These are phyloP conservation scores for Tanaodytes sp. DNA, from an alignment of 2,888 invertebrate species.

Conservation along the genomic window DNA sequence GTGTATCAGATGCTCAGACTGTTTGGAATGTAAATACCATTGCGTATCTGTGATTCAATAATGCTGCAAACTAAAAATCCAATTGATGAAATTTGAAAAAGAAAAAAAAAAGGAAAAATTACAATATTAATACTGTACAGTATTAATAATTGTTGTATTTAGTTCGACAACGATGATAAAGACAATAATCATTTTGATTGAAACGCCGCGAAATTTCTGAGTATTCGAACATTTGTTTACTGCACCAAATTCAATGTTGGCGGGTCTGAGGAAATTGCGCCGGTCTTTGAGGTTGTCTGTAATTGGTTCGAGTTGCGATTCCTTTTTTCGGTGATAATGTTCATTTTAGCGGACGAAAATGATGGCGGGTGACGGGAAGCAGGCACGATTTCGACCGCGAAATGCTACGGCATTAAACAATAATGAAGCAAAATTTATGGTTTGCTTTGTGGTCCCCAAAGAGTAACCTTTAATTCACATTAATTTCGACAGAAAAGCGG, in stretches of 20 bases:
- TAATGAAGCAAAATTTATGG: constrained; percentile 37
- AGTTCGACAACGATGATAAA: too few relatives aligned
- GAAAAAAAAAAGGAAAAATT: too few relatives aligned
- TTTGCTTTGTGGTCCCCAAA: constrained; percentile 16
- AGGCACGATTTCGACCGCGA: constrained; percentile 21
- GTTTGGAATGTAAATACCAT: too few relatives aligned
- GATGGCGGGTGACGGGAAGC: constrained; percentile 6
- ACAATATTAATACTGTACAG: not conserved
- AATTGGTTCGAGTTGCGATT: constrained; percentile 20
- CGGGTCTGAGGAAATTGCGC: constrained; percentile 11
- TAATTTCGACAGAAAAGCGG: constrained; percentile 21
- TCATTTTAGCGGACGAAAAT: constrained; percentile 17
- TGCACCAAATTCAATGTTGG: constrained; percentile 1
- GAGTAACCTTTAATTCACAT: constrained; percentile 31
- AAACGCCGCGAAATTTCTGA: too few relatives aligned
- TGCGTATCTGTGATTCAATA: too few relatives aligned
- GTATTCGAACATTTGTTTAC: not conserved
- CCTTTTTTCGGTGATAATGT: constrained; percentile 26
- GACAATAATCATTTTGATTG: too few relatives aligned
- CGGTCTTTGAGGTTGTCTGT: constrained; percentile 13
- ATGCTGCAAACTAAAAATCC: too few relatives aligned
- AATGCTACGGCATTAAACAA: constrained; percentile 27
- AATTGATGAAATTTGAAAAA: too few relatives aligned
- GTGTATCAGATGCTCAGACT: too few relatives aligned
- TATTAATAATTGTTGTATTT: too few relatives aligned